Base-by-base conservation (phyloP, 2,113 vertebrate species). In the Apteryx mantelli region DNA sequence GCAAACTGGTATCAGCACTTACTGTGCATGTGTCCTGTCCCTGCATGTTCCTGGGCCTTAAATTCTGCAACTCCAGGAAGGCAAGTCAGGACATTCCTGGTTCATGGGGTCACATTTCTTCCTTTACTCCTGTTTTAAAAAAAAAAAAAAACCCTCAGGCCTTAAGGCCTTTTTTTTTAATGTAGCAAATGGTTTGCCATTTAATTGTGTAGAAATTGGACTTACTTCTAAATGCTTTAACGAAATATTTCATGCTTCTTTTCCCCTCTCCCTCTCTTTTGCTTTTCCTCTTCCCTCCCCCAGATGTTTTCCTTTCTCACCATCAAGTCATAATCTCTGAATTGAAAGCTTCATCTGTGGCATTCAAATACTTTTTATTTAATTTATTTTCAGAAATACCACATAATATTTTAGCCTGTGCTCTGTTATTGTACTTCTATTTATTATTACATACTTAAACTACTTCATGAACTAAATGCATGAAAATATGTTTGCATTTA, bases 11-110 rank as follows among this genome's bases (percentile, higher is more conserved):
- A n/a, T 19, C 10, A 13, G 53, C 42, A 36, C 28, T 42, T 78
- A 60, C 13, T 53, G 16, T 58, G 13, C 0, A 0, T 64, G 38
- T 6, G 16, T 32, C 17, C 48, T 53, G 1, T 26, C 20, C 19
- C 0, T 0, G 3, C 4, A 2, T n/a, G 34, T 60, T 63, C 66
- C 13, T 36, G 6, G 8, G 7, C 53, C 58, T 68, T 88, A 56
- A 15, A 78, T 26, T 30, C 21, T 61, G 12, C 19, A 36, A 34
- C 13, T 75, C 22, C 32, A 40, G 55, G 61, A 58, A 40, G 56
- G 11, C 32, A 64, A 12, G 64, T 58, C 30, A 7, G 9, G 42
- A 82, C 38, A n/a, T 10, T 64, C 8, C 10, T 11, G 3, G 13
- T 75, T 55, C 46, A 28, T 5, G 15, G 8, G 73, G 22, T 55